Evolutionary conservation across 1,140 invertebrate species (phyloP).

Genomic region (Paralvinella palmiformis): DNA sequence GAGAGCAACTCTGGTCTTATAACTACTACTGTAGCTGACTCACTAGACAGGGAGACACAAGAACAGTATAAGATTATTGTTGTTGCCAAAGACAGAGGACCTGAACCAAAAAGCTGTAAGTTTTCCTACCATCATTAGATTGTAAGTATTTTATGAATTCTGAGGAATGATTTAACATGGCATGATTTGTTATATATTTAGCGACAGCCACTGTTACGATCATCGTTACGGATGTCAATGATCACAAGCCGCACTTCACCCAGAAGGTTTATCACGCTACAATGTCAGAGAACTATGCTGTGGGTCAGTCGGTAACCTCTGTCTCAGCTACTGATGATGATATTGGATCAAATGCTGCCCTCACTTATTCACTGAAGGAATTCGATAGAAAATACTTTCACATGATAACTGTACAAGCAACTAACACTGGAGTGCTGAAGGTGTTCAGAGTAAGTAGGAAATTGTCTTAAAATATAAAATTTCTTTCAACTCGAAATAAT

Average conservation of each 20-base stretch:
- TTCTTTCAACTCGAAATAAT: too few species aligned
- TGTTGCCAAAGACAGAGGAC: constrained; percentile 91
- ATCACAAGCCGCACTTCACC: constrained; percentile 18
- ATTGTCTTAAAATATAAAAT: too few species aligned
- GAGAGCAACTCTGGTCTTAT: constrained; percentile 18
- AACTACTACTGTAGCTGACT: constrained; percentile 6
- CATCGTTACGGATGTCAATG: constrained; percentile 18
- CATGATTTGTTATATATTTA: constrained; percentile 5
- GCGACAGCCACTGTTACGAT: constrained; percentile 23
- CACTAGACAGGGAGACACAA: constrained; percentile 86
- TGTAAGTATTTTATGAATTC: too few species aligned
- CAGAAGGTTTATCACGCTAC: constrained; percentile 74
- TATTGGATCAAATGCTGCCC: constrained; percentile 12
- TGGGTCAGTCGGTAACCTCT: constrained; percentile 57
- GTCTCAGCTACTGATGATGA: constrained; percentile 21
- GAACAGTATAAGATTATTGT: constrained; percentile 86
- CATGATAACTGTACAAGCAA: constrained; percentile 17
- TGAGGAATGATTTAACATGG: background rate
- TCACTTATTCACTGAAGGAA: constrained; percentile 20
- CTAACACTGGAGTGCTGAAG: constrained; percentile 21
- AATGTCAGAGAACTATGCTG: constrained; percentile 80
- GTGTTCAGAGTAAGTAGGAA: constrained; percentile 18
- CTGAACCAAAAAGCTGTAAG: constrained; percentile 72
- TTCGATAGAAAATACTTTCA: constrained; percentile 17
- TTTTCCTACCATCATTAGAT: background rate